Conservation (phyloP, 2,113 vertebrate genomes). For the Pogonocichla stellata region DNA sequence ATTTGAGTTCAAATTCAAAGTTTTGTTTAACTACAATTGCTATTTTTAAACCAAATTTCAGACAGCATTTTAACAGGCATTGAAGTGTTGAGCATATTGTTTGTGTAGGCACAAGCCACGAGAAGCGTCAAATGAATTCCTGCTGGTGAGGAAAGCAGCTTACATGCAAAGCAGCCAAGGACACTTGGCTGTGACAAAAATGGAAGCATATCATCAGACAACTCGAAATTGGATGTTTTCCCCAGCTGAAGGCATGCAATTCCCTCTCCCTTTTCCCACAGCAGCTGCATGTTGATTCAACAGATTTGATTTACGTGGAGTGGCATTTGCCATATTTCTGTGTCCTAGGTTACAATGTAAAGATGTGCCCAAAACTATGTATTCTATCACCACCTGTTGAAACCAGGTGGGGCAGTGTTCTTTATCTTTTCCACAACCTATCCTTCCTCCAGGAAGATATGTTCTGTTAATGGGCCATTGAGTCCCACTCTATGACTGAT, state of each 20-base stretch:
- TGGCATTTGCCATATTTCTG: not conserved
- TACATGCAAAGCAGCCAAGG: not conserved
- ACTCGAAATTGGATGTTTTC: not conserved
- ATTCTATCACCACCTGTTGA: too few species aligned
- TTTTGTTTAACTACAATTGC: not conserved
- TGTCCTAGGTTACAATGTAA: too few species aligned
- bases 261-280: not conserved
- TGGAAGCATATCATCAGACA: not conserved
- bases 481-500: too few species aligned
- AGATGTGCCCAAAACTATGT: too few species aligned
- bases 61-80: not conserved
- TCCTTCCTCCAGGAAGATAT: too few species aligned
- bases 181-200: not conserved
- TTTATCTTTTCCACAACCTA: too few species aligned
- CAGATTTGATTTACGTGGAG: not conserved
- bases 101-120: not conserved
- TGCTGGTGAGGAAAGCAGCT: not conserved
- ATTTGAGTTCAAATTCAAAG: not conserved
- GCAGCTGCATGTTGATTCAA: not conserved
- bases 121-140: not conserved
- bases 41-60: not conserved
- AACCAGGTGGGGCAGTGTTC: too few species aligned
- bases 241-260: not conserved
- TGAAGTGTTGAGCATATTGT: not conserved
- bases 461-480: too few species aligned